phyloP scores from a whole-genome alignment of 1,140 invertebrate genomes.

The Zaprionus africanus region DNA sequence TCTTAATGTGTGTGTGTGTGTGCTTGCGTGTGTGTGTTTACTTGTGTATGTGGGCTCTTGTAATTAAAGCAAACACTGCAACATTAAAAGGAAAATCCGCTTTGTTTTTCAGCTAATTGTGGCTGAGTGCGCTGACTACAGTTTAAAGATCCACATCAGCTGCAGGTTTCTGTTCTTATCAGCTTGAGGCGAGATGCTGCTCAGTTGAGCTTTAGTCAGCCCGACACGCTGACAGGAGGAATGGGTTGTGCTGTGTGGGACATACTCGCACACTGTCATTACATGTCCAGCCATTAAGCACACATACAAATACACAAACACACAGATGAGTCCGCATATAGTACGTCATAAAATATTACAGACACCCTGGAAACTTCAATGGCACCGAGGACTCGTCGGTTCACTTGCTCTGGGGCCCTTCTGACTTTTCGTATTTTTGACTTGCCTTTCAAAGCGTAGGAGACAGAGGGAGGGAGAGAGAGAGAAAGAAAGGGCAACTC shows the following conservation, averaged over 20 bases:
- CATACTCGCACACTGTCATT: slow-evolving; percentile 30
- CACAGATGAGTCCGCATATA: slow-evolving; percentile 1
- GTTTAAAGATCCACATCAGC: slow-evolving; percentile 31
- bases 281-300: slow-evolving; percentile 51
- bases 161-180: slow-evolving; percentile 26
- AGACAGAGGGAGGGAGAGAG: background rate
- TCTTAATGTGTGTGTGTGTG: background rate
- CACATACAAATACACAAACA: slow-evolving; percentile 22
- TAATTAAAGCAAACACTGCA: slow-evolving; percentile 24
- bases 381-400: slow-evolving; percentile 5
- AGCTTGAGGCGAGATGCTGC: background rate
- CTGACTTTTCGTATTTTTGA: slow-evolving; percentile 1
- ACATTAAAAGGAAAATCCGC: slow-evolving; percentile 20
- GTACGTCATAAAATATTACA: slow-evolving; percentile 42
- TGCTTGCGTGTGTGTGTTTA: background rate
- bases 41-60: slow-evolving; percentile 8
- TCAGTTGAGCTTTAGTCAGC: background rate
- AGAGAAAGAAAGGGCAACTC: background rate
- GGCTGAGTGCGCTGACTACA: background rate
- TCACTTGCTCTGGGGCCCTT: background rate
- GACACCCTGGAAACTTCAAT: slow-evolving; percentile 17
- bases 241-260: background rate
- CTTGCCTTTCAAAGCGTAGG: slow-evolving; percentile 3
- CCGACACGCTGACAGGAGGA: background rate
- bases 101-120: slow-evolving; percentile 34